These are phyloP conservation scores for Tridacna gigas DNA, from an alignment of 2,888 invertebrate species.

Conservation along the genomic window DNA sequence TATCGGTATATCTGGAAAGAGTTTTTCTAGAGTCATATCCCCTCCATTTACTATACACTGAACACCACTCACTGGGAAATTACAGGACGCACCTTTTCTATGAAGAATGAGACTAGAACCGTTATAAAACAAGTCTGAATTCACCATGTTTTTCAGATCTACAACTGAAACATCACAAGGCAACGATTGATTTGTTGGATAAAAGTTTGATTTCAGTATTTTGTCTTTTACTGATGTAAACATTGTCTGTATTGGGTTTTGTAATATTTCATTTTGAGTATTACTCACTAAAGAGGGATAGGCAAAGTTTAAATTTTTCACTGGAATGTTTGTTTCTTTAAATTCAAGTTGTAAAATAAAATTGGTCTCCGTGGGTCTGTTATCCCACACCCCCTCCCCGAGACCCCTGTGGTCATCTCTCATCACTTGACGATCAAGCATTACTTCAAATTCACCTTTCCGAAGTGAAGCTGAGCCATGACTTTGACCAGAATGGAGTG, in stretches of 20 bases:
- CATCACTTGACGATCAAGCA: conserved; percentile 82
- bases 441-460: conserved; percentile 81
- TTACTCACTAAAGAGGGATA: conserved; percentile 73
- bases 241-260: conserved; percentile 71
- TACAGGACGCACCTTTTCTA: conserved; percentile 74
- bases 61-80: conserved; percentile 67
- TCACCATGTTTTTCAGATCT: conserved; percentile 76
- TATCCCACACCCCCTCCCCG: conserved; percentile 82
- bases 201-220: conserved; percentile 63
- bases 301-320: conserved; percentile 49
- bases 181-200: conserved; percentile 67
- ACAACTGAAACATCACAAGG: conserved; percentile 78
- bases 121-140: conserved; percentile 74
- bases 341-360: conserved; percentile 79
- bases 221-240: conserved; percentile 71
- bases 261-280: conserved; percentile 69
- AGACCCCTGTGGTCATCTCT: conserved; percentile 82
- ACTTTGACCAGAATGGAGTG: conserved; percentile 80
- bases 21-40: conserved; percentile 44
- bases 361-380: conserved; percentile 72
- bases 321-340: conserved; percentile 40
- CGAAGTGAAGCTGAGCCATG: conserved; percentile 80
- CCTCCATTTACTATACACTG: conserved; percentile 65
- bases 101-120: conserved; percentile 78
- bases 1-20: conserved; percentile 69